Base-by-base conservation (phyloP, 1,140 invertebrate genomes). In the Drosophila tropicalis region DNA sequence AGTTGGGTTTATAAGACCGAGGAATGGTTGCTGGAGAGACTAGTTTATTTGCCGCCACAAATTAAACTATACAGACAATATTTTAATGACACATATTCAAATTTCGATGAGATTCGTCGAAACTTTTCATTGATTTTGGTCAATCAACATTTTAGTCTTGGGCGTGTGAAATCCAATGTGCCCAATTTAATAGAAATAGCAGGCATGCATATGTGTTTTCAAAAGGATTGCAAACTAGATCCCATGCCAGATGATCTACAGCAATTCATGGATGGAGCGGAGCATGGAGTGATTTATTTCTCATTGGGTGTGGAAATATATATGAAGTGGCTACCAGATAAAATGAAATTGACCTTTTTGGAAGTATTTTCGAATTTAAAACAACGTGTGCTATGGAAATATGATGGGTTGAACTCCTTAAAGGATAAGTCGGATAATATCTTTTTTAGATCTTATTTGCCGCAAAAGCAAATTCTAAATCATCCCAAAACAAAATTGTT, bases 221-320 rank as follows among this genome's bases (percentile, higher is more conserved):
- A 71, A 0, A 70, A 94, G 10, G 61, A 74, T 2, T 94, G 58
- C 93, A 73, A 71, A 0, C 19, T 74, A 0, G 68, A 56, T 4
- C 13, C 92, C 10, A 68, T 94, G 10, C 57, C 75, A 1, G 36
- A 40, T 1, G 58, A 70, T 1, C 70, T 94, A 0, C 86, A 94
- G 83, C 89, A 92, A 36, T 93, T 94, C 71, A 78, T 95, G 29
- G 93, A 95, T 65, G 90, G 92, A 25, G 92, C 94, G 1, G 90
- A 83, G 1, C 60, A 94, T 9, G 94, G 94, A 5, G 93, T 93
- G 1, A 89, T 95, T 5, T 94, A 94, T 41, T 94, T 95, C 55
- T 95, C 93, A 41, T 92, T 95, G 25, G 95, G 95, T 1, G 93
- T 94, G 0, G 94, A 94, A 79, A 77, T 95, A 0, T 90, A 91